These are phyloP conservation scores for Tapirus indicus DNA, from an alignment of 2,797 vertebrate species.

Conservation along the genomic window DNA sequence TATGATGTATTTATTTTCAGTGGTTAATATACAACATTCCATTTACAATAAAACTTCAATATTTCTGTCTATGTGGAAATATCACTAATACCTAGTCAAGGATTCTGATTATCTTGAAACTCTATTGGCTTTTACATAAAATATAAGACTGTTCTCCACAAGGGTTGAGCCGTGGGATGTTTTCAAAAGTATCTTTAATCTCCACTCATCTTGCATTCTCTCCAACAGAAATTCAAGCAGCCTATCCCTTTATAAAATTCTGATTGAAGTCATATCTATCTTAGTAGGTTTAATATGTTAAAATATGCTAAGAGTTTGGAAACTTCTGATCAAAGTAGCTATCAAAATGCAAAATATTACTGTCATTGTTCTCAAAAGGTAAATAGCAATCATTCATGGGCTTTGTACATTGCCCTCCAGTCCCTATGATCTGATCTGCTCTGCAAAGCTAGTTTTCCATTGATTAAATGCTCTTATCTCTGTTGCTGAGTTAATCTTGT, in stretches of 20 bases:
- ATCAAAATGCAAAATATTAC: conserved; percentile 74
- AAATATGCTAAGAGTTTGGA: conserved; percentile 68
- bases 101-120: conserved; percentile 55
- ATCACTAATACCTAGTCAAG: background rate
- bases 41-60: background rate
- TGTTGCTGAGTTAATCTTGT: conserved; percentile 75
- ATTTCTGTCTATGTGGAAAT: background rate
- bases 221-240: conserved; percentile 58
- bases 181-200: conserved; percentile 75
- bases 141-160: background rate
- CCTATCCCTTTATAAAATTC: conserved; percentile 57
- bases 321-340: conserved; percentile 78
- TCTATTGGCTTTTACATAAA: conserved; percentile 54
- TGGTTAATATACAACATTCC: background rate
- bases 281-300: conserved; percentile 70
- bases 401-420: conserved; percentile 67
- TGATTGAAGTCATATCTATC: conserved; percentile 73
- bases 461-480: conserved; percentile 82
- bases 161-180: conserved; percentile 46
- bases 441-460: conserved; percentile 52
- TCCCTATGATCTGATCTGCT: conserved; percentile 70
- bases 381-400: conserved; percentile 61
- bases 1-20: background rate
- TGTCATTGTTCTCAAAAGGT: conserved; percentile 76
- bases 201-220: conserved; percentile 46